phyloP scores from a whole-genome alignment of 2,888 invertebrate species.

The Xiphydria camelus region DNA sequence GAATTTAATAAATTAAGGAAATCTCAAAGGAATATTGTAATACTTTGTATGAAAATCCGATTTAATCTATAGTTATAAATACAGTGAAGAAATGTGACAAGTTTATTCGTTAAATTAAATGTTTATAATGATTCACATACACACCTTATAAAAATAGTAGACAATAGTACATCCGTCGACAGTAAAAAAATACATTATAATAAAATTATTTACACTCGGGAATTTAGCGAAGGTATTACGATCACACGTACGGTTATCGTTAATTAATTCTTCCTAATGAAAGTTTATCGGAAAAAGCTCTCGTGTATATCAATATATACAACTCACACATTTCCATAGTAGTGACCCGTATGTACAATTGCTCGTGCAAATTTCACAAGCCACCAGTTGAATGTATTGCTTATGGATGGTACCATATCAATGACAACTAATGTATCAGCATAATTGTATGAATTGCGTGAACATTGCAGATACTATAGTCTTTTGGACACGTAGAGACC shows the following conservation, averaged over 20 bases:
- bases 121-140: conserved; percentile 33
- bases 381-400: too few relatives aligned
- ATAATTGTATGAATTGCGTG: too few relatives aligned
- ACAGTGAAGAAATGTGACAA: too few relatives aligned
- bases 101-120: conserved; percentile 40
- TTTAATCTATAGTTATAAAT: too few relatives aligned
- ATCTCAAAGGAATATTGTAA: too few relatives aligned
- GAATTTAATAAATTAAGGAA: too few relatives aligned
- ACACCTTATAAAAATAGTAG: conserved; percentile 33
- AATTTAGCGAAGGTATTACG: conserved; percentile 22
- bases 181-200: conserved; percentile 36
- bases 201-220: conserved; percentile 37
- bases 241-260: neutral
- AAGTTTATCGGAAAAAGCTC: conserved; percentile 10
- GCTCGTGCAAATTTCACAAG: conserved; percentile 3
- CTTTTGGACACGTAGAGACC: too few relatives aligned
- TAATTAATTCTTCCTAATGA: conserved; percentile 13
- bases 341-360: conserved; percentile 27
- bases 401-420: too few relatives aligned
- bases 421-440: too few relatives aligned
- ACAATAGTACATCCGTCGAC: conserved; percentile 31
- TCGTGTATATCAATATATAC: conserved; percentile 20
- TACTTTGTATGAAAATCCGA: too few relatives aligned
- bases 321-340: conserved; percentile 25
- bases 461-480: too few relatives aligned